A percentile compares a stretch with the other conserved stretches of the same genome.
Evolutionary conservation across 2,113 vertebrate genomes (phyloP).

Genomic region (Halichoerus grypus): DNA sequence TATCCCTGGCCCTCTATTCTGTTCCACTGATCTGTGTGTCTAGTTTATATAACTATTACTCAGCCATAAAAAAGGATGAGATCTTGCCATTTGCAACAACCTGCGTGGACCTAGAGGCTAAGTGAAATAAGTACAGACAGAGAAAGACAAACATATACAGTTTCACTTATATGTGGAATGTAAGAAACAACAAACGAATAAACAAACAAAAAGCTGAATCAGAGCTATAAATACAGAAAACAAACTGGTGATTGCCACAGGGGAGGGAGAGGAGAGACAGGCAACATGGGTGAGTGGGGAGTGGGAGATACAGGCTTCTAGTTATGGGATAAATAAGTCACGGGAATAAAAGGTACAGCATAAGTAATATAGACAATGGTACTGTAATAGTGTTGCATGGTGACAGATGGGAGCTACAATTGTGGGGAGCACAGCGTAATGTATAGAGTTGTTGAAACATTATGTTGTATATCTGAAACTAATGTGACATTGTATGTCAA

Average conservation of each 20-base stretch:
- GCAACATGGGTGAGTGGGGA: not conserved
- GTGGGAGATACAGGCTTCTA: not conserved
- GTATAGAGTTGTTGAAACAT: not conserved
- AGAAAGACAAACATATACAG: not conserved
- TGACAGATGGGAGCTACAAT: not conserved
- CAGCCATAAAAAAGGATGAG: not conserved
- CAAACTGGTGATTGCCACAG: not conserved
- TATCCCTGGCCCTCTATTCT: not conserved
- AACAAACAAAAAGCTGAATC: not conserved
- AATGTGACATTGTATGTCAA: not conserved
- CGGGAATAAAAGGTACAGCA: not conserved
- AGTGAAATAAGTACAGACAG: not conserved
- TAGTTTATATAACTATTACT: not conserved
- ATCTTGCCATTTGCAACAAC: not conserved
- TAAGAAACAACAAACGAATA: not conserved
- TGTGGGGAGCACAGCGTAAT: not conserved
- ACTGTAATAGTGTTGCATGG: not conserved
- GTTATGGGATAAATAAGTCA: not conserved
- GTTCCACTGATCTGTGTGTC: not conserved
- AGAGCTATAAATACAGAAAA: not conserved
- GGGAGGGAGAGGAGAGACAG: not conserved
- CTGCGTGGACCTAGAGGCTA: not conserved
- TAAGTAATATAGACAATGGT: not conserved
- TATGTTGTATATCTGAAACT: not conserved
- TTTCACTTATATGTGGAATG: not conserved